These are phyloP conservation scores for Hyles vespertilio DNA, from an alignment of 1,140 invertebrate genomes.

Conservation along the genomic window DNA sequence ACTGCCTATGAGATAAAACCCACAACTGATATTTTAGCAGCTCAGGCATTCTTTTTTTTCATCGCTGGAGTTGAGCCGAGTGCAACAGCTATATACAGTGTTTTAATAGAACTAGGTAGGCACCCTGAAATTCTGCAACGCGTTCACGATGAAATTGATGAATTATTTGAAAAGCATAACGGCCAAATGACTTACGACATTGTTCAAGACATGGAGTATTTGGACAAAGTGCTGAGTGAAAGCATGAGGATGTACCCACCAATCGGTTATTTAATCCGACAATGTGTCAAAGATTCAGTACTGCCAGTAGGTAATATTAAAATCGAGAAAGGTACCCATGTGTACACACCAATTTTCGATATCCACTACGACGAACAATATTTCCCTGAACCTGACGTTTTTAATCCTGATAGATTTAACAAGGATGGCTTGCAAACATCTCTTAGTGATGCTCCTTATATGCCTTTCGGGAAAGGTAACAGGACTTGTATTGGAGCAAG, in stretches of 20 bases:
- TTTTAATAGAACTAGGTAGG: conserved; percentile 70
- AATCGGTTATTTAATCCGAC: conserved; percentile 18
- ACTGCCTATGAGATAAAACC: conserved; percentile 30
- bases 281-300: conserved; percentile 17
- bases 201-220: conserved; percentile 43
- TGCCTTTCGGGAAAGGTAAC: conserved; percentile 79
- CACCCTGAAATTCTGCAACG: conserved; percentile 74
- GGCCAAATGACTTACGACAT: conserved; percentile 44
- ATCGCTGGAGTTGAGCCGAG: conserved; percentile 80
- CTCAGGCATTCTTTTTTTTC: conserved; percentile 60
- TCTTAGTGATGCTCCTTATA: conserved; percentile 44
- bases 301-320: too few relatives aligned
- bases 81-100: conserved; percentile 66
- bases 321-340: conserved; percentile 32
- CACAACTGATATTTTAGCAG: conserved; percentile 42
- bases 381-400: conserved; percentile 58
- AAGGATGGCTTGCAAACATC: conserved; percentile 11
- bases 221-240: conserved; percentile 56
- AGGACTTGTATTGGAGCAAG: conserved; percentile 77
- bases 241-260: conserved; percentile 66
- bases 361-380: conserved; percentile 51
- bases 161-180: conserved; percentile 34
- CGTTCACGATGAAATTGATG: conserved; percentile 76
- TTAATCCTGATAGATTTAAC: conserved; percentile 62
- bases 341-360: conserved; percentile 41